Base-by-base conservation (phyloP, 2,797 vertebrate genomes). In the Alosa sapidissima region DNA sequence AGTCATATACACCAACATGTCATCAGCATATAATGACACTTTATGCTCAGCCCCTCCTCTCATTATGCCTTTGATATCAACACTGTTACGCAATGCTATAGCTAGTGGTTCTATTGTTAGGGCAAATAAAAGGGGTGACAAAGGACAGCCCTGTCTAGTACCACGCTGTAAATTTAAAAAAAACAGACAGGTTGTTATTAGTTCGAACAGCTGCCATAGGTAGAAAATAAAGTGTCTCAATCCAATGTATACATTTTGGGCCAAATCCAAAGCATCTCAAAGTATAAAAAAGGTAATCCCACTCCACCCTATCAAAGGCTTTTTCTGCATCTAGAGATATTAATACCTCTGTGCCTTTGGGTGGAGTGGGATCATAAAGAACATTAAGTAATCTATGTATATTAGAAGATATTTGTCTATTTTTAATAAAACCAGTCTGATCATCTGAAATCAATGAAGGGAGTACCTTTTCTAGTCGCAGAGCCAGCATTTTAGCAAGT, bases 321-420 rank as follows among this genome's bases (percentile, higher is more conserved):
- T 58, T 65, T 91, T 86, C 87, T 91, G 83, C 83, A 45, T 48
- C n/a, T 19, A 41, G 24, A 83, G 81, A 85, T 4, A n/a, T 52
- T 21, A 1, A 48, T n/a, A 11, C 24, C 54, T 58, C 54, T 2
- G 54, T 58, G 54, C 54, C 54, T 58, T 58, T 58, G 54, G 54
- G 14, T 58, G 54, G 54, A 19, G 54, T 58, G 54, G 54, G 54
- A 58, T 58, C 54, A 58, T 58, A 58, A 58, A 58, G 55, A 4
- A 58, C 19, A 58, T 58, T 19, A 19, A 58, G 7, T 16, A 58
- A 28, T 28, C 28, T 28, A 28, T 1, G 28, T 28, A 28, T 28
- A 28, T 28, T 28, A 28, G 28, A 28, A 58, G 55, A 58, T 58
- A 58, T 1, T 21, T 58, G 54, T 6, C 54, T 58, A 58, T 58